Evolutionary conservation across 2,797 vertebrate genomes (phyloP).

Genomic region (Spatula clypeata): DNA sequence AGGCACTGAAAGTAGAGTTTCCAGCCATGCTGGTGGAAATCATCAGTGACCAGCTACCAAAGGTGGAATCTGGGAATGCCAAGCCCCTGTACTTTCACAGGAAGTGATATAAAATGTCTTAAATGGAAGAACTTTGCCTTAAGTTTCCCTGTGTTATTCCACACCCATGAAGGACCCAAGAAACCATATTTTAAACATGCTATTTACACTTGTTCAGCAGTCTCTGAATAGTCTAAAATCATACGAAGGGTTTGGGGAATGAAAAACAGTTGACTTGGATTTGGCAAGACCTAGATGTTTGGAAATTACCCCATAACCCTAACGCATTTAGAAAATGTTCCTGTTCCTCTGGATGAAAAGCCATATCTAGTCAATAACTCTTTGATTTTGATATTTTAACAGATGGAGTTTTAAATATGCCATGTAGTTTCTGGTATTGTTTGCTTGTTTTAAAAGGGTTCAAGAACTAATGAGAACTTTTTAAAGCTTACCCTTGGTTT

Average conservation of each 20-base stretch:
- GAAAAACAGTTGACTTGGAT: conserved; percentile 68
- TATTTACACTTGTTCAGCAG: conserved; percentile 76
- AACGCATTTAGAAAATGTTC: conserved; percentile 82
- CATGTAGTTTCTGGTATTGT: conserved; percentile 88
- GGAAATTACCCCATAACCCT: conserved; percentile 76
- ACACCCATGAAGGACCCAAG: conserved; percentile 84
- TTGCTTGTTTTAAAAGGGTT: conserved; percentile 88
- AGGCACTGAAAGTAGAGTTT: conserved; percentile 98
- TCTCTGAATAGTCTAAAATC: conserved; percentile 80
- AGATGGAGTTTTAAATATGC: conserved; percentile 89
- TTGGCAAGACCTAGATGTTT: conserved; percentile 73
- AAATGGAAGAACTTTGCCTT: conserved; percentile 88
- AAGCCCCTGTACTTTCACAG: conserved; percentile 98
- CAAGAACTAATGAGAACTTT: conserved; percentile 89
- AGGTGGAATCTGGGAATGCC: conserved; percentile 98
- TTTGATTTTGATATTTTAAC: conserved; percentile 91
- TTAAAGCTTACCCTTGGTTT: conserved; percentile 94
- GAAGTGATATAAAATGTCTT: conserved; percentile 90
- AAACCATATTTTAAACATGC: conserved; percentile 78
- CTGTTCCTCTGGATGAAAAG: conserved; percentile 96
- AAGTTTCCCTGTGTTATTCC: conserved; percentile 86
- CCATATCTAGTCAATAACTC: conserved; percentile 96
- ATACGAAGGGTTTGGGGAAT: conserved; percentile 75
- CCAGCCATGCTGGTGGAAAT: conserved; percentile 99
- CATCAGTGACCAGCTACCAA: conserved; percentile 99